Evolutionary conservation across 2,113 vertebrate species (phyloP), one percentile per base, ranked within the genome.

Genomic region (Crotalus horridus): DNA sequence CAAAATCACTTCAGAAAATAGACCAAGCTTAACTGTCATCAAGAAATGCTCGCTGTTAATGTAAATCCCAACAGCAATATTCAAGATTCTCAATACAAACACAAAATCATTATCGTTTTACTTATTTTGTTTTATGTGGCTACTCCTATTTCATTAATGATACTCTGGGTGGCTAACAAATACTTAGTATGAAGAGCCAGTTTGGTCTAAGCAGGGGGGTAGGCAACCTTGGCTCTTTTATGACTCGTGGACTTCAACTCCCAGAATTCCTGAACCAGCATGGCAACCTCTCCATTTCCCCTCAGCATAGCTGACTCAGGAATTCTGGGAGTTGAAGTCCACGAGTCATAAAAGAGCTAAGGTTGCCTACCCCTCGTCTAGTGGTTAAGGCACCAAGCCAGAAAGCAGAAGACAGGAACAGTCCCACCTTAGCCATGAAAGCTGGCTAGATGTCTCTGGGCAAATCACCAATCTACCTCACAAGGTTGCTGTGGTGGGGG

Each of bases 11-110:
- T 56, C 21, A 53, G 86, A 55, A 91, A 91, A 61, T 39, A 94
- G 20, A 91, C 59, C n/a, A 64, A 90, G 85, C 89, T 20, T 59
- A 11, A 91, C 59, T 95, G 89, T 55, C 94, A 90, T 92, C 93
- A 91, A 92, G 94, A 90, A 94, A 33, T 69, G 87, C 74, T 0
- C 43, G 86, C 17, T 87, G 87, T 56, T 54, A 54, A 21, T n/a
- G 48, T 53, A 88, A 20, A 55, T 48, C 15, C 29, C 29, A 15
- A 23, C 39, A 87, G 3, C 59, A 88, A 54, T 6, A 26, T 53
- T 53, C 48, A 64, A 90, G 86, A 88, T 11, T 54, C 2, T 26
- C 11, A 23, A 54, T 4, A 55, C 58, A 69, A 20, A 39, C 54
- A 26, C 20, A 5, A 69, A 81, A 20, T 6, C 3, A 85, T 29